Evolutionary conservation across 1,140 invertebrate genomes (phyloP).

Genomic region (Drosophila sucinea): DNA sequence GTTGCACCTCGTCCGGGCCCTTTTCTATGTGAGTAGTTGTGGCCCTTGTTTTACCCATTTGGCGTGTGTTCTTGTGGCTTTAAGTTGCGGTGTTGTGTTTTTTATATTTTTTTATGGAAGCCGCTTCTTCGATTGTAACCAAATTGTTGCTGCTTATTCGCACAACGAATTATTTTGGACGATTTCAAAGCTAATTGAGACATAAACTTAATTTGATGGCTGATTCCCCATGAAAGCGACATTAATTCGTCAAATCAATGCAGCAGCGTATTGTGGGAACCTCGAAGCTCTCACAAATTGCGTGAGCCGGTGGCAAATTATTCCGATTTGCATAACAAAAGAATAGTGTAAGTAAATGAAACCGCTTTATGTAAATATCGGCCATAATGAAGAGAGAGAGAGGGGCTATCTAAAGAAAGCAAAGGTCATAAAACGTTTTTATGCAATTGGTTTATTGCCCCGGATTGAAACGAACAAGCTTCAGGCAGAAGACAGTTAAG

Average conservation of each 20-base stretch:
- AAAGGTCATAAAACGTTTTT: conserved; percentile 6
- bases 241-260: conserved; percentile 61
- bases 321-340: conserved; percentile 51
- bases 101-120: conserved; percentile 46
- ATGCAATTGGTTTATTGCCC: conserved; percentile 6
- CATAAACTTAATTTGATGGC: conserved; percentile 70
- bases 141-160: conserved; percentile 57
- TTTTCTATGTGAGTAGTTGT: conserved; percentile 31
- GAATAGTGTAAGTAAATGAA: conserved; percentile 4
- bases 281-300: conserved; percentile 39
- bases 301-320: conserved; percentile 34
- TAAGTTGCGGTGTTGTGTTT: conserved; percentile 7
- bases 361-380: conserved; percentile 23
- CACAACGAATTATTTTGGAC: conserved; percentile 57
- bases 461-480: not conserved
- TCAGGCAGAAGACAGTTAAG: not conserved
- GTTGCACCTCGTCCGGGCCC: conserved; percentile 20
- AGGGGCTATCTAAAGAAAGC: not conserved
- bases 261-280: conserved; percentile 36
- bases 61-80: conserved; percentile 25
- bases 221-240: conserved; percentile 57
- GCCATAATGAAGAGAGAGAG: not conserved
- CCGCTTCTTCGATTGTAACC: conserved; percentile 51
- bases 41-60: conserved; percentile 22
- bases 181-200: conserved; percentile 69